A percentile compares a stretch with the other conserved stretches of the same genome.
Conservation (phyloP, 2,888 invertebrate species). For the Hydrotaea diabolus region DNA sequence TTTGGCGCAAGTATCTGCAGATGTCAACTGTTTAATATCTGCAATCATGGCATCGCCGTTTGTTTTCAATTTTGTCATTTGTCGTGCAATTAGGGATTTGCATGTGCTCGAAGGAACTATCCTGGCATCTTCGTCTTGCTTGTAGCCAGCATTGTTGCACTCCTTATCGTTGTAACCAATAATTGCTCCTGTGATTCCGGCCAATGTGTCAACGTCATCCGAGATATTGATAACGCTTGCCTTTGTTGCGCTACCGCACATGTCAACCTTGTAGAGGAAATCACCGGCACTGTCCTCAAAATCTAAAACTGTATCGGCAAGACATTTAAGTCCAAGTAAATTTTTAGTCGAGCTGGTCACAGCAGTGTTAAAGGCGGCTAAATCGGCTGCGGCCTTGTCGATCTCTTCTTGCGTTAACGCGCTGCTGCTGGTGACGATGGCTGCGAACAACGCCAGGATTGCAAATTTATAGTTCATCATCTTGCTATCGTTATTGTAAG, state of each 20-base stretch:
- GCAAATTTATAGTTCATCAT: not conserved
- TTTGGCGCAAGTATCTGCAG: not conserved
- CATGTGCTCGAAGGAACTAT: not conserved
- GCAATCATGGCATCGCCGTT: not conserved
- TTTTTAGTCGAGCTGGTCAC: not conserved
- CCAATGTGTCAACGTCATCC: not conserved
- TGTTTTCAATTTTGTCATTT: not conserved
- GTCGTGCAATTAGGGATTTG: not conserved
- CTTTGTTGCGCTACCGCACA: not conserved
- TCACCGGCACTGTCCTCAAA: constrained; percentile 6
- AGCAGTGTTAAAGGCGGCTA: not conserved
- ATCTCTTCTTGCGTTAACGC: too few relatives aligned
- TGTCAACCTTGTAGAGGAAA: not conserved
- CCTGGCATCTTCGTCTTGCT: not conserved
- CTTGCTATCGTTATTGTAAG: not conserved
- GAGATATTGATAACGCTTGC: not conserved
- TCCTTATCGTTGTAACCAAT: not conserved
- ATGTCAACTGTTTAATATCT: not conserved
- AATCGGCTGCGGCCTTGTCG: not conserved
- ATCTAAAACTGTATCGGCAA: not conserved
- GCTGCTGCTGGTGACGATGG: not conserved
- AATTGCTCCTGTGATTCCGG: not conserved
- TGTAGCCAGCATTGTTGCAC: constrained; percentile 13
- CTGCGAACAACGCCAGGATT: not conserved
- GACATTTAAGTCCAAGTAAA: not conserved